A percentile compares a stretch with the other conserved stretches of the same genome.
Evolutionary conservation across 37 sponge, comb jelly and placozoan genomes (phyloP).

Genomic region (Cliona cf. orientalis): DNA sequence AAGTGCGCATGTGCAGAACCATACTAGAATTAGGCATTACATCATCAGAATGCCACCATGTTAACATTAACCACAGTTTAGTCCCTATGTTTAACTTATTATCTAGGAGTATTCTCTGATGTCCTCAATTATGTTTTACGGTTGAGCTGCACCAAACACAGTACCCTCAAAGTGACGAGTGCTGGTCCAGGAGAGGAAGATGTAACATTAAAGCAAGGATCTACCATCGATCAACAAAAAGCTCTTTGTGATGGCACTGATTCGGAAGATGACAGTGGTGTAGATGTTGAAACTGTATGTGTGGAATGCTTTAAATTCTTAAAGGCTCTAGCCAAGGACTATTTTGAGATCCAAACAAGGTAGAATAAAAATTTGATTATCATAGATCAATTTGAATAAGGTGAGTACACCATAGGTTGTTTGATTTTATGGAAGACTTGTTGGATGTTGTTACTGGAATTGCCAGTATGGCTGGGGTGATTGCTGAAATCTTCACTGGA

Average conservation of each 20-base stretch:
- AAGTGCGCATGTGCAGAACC: no score
- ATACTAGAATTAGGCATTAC: no score
- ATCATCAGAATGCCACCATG: no score
- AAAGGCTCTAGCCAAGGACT: conserved; percentile 3
- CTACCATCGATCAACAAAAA: no score
- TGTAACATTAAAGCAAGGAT: no score
- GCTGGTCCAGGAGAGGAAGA: no score
- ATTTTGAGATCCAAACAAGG: conserved; percentile 17
- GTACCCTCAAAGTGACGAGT: no score
- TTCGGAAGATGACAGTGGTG: background rate
- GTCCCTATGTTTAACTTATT: no score
- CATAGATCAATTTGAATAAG: background rate
- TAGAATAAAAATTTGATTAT: background rate
- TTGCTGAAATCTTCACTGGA: conserved; percentile 31
- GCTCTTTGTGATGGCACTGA: no score
- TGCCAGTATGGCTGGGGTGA: conserved; percentile 1
- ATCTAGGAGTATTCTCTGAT: conserved; percentile 47
- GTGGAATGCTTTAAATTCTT: conserved; percentile 20
- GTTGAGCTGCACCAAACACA: background rate
- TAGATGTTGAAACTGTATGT: background rate
- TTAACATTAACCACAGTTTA: no score
- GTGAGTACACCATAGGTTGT: conserved; percentile 2
- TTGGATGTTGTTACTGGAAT: conserved; percentile 28
- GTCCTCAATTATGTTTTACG: conserved; percentile 21
- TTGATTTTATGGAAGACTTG: conserved; percentile 57